Conservation (phyloP, 1,140 invertebrate genomes). For the Penaeus vannamei region DNA sequence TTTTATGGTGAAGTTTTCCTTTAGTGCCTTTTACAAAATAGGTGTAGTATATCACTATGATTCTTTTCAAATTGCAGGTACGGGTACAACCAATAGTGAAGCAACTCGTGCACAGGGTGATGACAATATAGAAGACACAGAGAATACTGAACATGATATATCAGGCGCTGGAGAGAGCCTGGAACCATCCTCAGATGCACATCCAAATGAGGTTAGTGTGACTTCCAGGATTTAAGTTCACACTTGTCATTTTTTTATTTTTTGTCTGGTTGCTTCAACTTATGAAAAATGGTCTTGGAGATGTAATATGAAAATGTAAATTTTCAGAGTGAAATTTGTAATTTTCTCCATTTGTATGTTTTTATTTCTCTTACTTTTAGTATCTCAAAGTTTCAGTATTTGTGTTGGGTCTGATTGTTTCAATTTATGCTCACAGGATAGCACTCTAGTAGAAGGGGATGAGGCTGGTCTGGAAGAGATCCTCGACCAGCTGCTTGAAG, state of each 20-base stretch:
- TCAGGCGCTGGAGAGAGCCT: constrained; percentile 77
- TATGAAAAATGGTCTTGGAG: not conserved
- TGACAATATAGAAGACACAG: constrained; percentile 78
- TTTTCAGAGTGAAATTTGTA: not conserved
- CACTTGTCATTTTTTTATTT: not conserved
- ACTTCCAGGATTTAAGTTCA: not conserved
- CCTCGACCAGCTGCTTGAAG: constrained; percentile 80
- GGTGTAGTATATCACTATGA: not conserved
- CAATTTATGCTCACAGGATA: constrained; percentile 45
- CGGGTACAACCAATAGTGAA: constrained; percentile 76
- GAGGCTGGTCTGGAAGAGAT: constrained; percentile 78
- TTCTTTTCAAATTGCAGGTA: constrained; percentile 29
- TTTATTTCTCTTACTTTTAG: not conserved
- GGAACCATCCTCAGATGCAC: constrained; percentile 76
- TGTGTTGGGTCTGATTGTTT: not conserved
- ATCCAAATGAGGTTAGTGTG: constrained; percentile 67
- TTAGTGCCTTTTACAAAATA: not conserved
- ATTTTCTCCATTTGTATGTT: not conserved
- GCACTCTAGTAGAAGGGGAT: constrained; percentile 68
- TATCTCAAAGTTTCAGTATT: not conserved
- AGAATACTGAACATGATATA: constrained; percentile 80
- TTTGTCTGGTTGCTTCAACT: not conserved
- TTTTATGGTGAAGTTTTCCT: not conserved
- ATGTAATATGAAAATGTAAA: not conserved
- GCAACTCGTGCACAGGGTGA: constrained; percentile 78